A percentile compares a stretch with the other conserved stretches of the same genome.
phyloP scores from a whole-genome alignment of 2,797 vertebrate genomes.

The Eupleurogrammus muticus region DNA sequence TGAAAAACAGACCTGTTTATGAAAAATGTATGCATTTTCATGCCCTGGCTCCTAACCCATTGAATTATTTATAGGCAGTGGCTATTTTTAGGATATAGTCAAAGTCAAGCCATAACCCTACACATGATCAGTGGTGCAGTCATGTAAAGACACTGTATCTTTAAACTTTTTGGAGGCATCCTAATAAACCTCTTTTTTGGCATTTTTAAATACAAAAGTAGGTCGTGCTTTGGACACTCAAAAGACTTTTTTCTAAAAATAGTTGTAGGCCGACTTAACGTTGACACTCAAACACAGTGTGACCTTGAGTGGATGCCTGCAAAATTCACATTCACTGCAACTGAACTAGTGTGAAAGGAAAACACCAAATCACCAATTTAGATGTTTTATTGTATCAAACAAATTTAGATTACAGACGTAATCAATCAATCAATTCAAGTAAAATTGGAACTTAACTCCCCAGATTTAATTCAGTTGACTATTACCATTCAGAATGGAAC shows the following conservation, averaged over 20 bases:
- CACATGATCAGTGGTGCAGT: conserved; percentile 35
- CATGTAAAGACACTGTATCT: conserved; percentile 14
- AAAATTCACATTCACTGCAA: background rate
- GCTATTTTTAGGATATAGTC: conserved; percentile 71
- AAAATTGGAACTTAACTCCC: conserved; percentile 4
- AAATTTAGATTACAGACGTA: conserved; percentile 74
- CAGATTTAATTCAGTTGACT: conserved; percentile 23
- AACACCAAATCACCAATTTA: conserved; percentile 65
- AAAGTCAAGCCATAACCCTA: conserved; percentile 42
- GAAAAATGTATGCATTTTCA: conserved; percentile 78
- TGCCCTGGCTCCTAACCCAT: conserved; percentile 45
- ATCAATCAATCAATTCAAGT: conserved; percentile 62
- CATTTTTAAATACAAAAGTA: conserved; percentile 3
- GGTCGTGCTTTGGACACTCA: background rate
- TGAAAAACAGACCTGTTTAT: conserved; percentile 50
- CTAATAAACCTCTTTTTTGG: background rate
- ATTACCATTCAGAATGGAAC: conserved; percentile 66
- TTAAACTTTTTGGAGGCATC: background rate
- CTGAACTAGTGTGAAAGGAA: conserved; percentile 1
- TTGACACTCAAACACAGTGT: background rate
- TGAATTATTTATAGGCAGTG: conserved; percentile 76
- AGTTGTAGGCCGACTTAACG: background rate
- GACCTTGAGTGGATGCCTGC: background rate
- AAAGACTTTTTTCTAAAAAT: conserved; percentile 15
- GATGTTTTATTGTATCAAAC: conserved; percentile 82